Evolutionary conservation across 2,797 vertebrate genomes (phyloP).

Genomic region (Sternarchorhynchus goeldii): DNA sequence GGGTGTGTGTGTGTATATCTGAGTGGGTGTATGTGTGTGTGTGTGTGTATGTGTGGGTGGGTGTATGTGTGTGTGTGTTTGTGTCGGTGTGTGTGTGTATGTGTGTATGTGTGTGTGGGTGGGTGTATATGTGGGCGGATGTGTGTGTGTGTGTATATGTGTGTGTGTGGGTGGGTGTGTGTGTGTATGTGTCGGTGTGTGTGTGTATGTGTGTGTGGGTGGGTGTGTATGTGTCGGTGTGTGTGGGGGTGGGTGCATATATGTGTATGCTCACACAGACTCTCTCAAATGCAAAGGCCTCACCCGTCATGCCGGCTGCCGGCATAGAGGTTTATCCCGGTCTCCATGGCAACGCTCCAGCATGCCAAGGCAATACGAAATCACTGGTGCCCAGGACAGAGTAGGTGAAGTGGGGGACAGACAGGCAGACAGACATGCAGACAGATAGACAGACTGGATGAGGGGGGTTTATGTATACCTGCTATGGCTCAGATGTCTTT

Average conservation of each 20-base stretch:
- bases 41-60: background rate
- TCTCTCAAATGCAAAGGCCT: conserved; percentile 73
- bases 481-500: conserved; percentile 19
- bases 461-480: conserved; percentile 38
- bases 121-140: background rate
- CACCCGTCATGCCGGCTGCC: conserved; percentile 78
- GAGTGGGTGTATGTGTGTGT: background rate
- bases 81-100: background rate
- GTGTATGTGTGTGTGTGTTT: background rate
- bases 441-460: conserved; percentile 13
- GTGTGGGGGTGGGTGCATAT: background rate
- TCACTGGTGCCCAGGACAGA: conserved; percentile 71
- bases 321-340: conserved; percentile 79
- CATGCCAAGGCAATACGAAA: conserved; percentile 71
- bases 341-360: conserved; percentile 87
- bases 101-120: background rate
- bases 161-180: no score
- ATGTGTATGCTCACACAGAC: no score
- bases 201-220: no score
- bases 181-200: no score
- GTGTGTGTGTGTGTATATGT: background rate
- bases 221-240: no score
- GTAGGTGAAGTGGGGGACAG: conserved; percentile 22
- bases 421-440: conserved; percentile 11
- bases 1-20: background rate